These are phyloP conservation scores for Helleia helle DNA, from an alignment of 2,888 invertebrate species.

Conservation along the genomic window DNA sequence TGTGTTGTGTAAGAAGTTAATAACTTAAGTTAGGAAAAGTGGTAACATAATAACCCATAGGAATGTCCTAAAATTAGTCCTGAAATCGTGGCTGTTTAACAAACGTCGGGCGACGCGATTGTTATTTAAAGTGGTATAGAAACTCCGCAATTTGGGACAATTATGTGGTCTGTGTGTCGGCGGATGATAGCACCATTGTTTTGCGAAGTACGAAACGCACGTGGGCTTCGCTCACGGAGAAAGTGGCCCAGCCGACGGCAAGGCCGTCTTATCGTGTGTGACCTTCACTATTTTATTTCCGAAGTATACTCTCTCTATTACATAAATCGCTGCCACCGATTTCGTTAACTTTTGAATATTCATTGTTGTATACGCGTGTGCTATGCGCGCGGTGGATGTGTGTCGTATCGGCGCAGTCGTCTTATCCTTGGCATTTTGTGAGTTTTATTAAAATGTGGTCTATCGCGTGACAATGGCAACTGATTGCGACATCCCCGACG, in stretches of 20 bases:
- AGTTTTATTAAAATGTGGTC: constrained; percentile 14
- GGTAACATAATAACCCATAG: too few species aligned
- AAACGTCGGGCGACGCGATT: too few species aligned
- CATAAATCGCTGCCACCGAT: constrained; percentile 4
- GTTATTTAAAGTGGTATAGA: too few species aligned
- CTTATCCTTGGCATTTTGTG: constrained; percentile 14
- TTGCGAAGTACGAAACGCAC: constrained; percentile 46
- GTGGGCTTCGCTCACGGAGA: constrained; percentile 56
- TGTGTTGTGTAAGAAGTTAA: background rate
- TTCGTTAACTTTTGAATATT: background rate
- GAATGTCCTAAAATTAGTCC: too few species aligned
- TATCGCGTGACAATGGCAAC: constrained; percentile 43
- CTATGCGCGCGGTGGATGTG: too few species aligned
- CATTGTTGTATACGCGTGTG: too few species aligned
- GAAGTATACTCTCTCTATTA: constrained; percentile 28
- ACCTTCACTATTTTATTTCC: constrained; percentile 57
- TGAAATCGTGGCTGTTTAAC: too few species aligned
- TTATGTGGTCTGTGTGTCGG: too few species aligned
- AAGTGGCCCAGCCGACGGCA: constrained; percentile 67
- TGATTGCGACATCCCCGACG: constrained; percentile 36
- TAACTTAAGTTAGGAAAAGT: too few species aligned
- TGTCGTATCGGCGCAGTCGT: background rate
- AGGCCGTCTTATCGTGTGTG: constrained; percentile 57
- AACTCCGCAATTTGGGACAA: too few species aligned
- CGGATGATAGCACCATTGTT: constrained; percentile 27